A percentile compares a stretch with the other conserved stretches of the same genome.
Evolutionary conservation across 2,797 vertebrate species (phyloP).

Genomic region (Craterocephalus amniculus): DNA sequence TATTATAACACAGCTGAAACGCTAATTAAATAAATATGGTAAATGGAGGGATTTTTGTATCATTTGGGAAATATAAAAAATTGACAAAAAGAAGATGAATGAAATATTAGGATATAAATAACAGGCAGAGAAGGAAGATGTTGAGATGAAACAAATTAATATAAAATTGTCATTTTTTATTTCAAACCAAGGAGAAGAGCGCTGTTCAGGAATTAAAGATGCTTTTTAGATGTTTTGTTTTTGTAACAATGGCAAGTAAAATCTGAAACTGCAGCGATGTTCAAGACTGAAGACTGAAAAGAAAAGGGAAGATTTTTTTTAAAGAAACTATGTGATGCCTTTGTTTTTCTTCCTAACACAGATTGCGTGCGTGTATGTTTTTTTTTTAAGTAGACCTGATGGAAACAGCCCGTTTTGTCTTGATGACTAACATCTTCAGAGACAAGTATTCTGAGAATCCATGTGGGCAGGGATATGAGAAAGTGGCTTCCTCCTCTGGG

Average conservation of each 20-base stretch:
- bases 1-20: slow-evolving; percentile 61
- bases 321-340: slow-evolving; percentile 8
- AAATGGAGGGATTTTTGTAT: slow-evolving; percentile 56
- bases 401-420: slow-evolving; percentile 58
- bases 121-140: slow-evolving; percentile 21
- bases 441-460: slow-evolving; percentile 66
- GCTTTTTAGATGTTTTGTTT: slow-evolving; percentile 19
- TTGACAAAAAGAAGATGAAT: slow-evolving; percentile 41
- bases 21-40: slow-evolving; percentile 71
- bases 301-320: slow-evolving; percentile 12
- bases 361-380: slow-evolving; percentile 21
- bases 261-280: slow-evolving; percentile 21
- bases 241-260: slow-evolving; percentile 24
- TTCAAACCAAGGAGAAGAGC: slow-evolving; percentile 24
- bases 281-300: neutral
- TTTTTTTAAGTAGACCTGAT: slow-evolving; percentile 43
- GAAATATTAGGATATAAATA: slow-evolving; percentile 33
- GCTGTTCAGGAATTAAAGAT: slow-evolving; percentile 18
- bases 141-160: slow-evolving; percentile 42
- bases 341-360: slow-evolving; percentile 28
- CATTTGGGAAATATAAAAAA: slow-evolving; percentile 64
- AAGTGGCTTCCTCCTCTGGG: slow-evolving; percentile 66
- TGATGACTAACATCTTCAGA: slow-evolving; percentile 67
- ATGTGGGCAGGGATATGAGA: slow-evolving; percentile 72
- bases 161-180: slow-evolving; percentile 35